Percentiles rank a stretch among this genome's conserved stretches.
These are phyloP conservation scores for Xanthia icteritia DNA, from an alignment of 2,888 invertebrate genomes.

Conservation along the genomic window DNA sequence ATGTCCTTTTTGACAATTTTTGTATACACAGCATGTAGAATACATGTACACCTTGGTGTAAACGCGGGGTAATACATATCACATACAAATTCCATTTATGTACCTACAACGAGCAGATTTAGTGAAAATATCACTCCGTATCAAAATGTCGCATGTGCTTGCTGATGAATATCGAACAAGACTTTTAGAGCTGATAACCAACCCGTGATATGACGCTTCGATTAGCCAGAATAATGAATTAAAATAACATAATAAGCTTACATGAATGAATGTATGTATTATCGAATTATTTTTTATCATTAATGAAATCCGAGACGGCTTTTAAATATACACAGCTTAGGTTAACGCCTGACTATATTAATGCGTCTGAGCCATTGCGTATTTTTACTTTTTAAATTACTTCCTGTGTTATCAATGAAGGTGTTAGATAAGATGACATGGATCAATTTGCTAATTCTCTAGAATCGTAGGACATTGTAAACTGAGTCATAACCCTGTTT, in stretches of 20 bases:
- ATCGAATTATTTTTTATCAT: slow-evolving; percentile 29
- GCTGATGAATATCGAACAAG: neutral
- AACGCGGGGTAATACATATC: neutral
- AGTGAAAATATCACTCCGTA: neutral
- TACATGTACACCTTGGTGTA: neutral
- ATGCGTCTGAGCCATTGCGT: neutral
- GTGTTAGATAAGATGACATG: slow-evolving; percentile 6
- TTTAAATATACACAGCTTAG: slow-evolving; percentile 9
- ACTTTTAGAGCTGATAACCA: slow-evolving; percentile 6
- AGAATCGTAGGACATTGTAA: neutral
- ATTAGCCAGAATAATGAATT: slow-evolving; percentile 20
- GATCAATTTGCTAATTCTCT: slow-evolving; percentile 7
- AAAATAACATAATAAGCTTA: slow-evolving; percentile 13
- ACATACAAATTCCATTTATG: neutral
- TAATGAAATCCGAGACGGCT: slow-evolving; percentile 8
- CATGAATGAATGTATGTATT: slow-evolving; percentile 26
- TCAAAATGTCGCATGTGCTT: neutral
- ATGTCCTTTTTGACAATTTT: neutral
- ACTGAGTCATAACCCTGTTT: slow-evolving; percentile 24
- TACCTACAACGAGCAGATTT: neutral
- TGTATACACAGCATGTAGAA: neutral
- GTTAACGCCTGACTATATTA: slow-evolving; percentile 5
- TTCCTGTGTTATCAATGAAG: neutral
- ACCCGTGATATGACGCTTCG: neutral
- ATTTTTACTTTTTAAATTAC: slow-evolving; percentile 2